phyloP scores from a whole-genome alignment of 2,888 invertebrate genomes.

The Oxyscelio sp. region DNA sequence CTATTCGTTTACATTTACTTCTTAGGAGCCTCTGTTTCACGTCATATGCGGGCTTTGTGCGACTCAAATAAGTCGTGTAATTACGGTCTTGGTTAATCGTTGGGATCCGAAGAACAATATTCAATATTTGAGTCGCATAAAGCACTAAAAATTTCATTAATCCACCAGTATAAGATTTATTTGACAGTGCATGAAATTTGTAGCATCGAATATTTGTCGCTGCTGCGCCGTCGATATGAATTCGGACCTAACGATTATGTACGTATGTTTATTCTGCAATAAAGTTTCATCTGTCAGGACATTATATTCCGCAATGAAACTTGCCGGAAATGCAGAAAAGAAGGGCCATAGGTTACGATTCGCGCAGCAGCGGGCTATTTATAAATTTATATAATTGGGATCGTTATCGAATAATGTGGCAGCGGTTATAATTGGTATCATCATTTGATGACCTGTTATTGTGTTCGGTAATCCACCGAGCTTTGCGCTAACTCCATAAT shows the following conservation, averaged over 20 bases:
- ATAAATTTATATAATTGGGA: constrained; percentile 71
- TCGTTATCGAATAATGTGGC: constrained; percentile 73
- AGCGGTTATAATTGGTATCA: constrained; percentile 71
- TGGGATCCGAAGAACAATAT: too few species aligned
- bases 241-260: constrained; percentile 18
- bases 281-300: constrained; percentile 59
- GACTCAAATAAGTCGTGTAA: neutral
- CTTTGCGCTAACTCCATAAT: constrained; percentile 84
- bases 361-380: constrained; percentile 36
- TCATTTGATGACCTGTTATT: constrained; percentile 77
- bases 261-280: constrained; percentile 54
- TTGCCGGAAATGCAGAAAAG: constrained; percentile 34
- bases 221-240: constrained; percentile 31
- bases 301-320: constrained; percentile 33
- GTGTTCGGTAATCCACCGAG: constrained; percentile 81
- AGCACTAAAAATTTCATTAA: too few species aligned
- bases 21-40: constrained; percentile 57
- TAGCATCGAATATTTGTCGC: constrained; percentile 42
- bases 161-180: too few species aligned
- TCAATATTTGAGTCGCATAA: constrained; percentile 39
- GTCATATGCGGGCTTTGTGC: constrained; percentile 7
- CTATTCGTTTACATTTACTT: constrained; percentile 38
- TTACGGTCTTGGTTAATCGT: too few species aligned
- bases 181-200: constrained; percentile 48
- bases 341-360: constrained; percentile 25